phyloP scores from a whole-genome alignment of 2,888 invertebrate species.

The Beris morrisii region DNA sequence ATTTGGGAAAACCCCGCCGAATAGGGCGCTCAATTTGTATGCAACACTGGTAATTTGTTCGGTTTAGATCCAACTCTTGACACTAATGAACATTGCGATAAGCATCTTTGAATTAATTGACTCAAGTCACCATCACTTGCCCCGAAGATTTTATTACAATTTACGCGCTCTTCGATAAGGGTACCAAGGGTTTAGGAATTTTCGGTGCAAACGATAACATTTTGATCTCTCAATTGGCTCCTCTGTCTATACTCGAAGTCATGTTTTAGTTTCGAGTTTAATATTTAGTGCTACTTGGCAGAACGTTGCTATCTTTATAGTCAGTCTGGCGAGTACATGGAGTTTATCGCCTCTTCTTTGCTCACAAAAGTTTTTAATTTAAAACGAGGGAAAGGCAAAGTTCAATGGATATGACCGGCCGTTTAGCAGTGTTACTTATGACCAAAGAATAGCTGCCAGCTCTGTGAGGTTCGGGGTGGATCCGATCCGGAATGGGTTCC shows the following conservation, averaged over 20 bases:
- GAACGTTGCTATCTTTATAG: not conserved
- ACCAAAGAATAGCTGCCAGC: not conserved
- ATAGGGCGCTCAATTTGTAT: too few relatives aligned
- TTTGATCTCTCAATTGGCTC: slow-evolving; percentile 27
- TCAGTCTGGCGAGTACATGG: not conserved
- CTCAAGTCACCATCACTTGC: slow-evolving; percentile 3
- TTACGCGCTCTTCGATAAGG: slow-evolving; percentile 3
- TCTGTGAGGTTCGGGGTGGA: not conserved
- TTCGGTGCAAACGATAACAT: slow-evolving; percentile 11
- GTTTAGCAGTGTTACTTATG: slow-evolving; percentile 3
- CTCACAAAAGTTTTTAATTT: slow-evolving; percentile 19
- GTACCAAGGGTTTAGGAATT: not conserved
- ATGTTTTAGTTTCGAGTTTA: slow-evolving; percentile 1
- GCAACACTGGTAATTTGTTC: too few relatives aligned
- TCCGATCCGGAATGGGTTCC: not conserved
- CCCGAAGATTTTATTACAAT: slow-evolving; percentile 7
- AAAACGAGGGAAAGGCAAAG: slow-evolving; percentile 20
- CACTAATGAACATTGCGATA: not conserved
- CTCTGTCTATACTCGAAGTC: too few relatives aligned
- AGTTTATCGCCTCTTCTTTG: slow-evolving; percentile 13
- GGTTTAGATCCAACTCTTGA: too few relatives aligned
- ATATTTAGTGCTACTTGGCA: too few relatives aligned
- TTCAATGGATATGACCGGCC: slow-evolving; percentile 22
- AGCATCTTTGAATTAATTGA: slow-evolving; percentile 5
- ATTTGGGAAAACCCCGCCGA: too few relatives aligned